Evolutionary conservation across 1,140 invertebrate species (phyloP).

Genomic region (Drosophila ironensis): DNA sequence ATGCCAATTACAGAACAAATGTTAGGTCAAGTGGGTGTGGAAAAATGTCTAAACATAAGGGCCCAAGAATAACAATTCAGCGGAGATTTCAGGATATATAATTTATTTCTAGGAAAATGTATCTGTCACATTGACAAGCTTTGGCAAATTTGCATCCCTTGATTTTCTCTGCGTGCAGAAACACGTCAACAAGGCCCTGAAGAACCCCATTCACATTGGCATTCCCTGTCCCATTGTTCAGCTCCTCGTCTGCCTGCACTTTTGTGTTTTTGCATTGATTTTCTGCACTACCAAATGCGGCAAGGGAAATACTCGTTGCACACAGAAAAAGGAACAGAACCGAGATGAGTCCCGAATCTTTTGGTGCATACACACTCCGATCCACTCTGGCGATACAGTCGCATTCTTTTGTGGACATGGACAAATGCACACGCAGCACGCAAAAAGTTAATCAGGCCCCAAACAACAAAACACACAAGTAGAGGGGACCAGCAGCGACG

Average conservation of each 20-base stretch:
- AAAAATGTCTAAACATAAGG: too few species aligned
- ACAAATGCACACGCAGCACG: constrained; percentile 58
- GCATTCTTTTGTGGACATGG: constrained; percentile 33
- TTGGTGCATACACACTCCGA: constrained; percentile 10
- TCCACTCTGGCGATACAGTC: constrained; percentile 6
- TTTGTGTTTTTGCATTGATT: constrained; percentile 72
- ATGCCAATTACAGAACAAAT: background rate
- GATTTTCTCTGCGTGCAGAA: constrained; percentile 2
- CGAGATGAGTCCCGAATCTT: constrained; percentile 49
- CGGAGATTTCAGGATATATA: too few species aligned
- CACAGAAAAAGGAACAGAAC: background rate
- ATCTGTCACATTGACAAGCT: too few species aligned
- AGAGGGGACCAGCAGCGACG: background rate
- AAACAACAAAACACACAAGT: constrained; percentile 30
- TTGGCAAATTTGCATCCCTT: too few species aligned
- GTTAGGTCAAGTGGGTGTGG: too few species aligned
- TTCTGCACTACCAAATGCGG: constrained; percentile 47
- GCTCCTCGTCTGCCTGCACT: constrained; percentile 49
- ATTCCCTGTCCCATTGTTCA: constrained; percentile 19
- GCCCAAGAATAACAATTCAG: too few species aligned
- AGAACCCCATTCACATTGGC: background rate
- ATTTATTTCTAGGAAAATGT: too few species aligned
- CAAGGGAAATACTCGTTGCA: background rate
- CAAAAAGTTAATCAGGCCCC: constrained; percentile 75
- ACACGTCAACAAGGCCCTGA: constrained; percentile 15